Evolutionary conservation across 1,140 invertebrate species (phyloP).

Genomic region (Neuroterus valhalla): DNA sequence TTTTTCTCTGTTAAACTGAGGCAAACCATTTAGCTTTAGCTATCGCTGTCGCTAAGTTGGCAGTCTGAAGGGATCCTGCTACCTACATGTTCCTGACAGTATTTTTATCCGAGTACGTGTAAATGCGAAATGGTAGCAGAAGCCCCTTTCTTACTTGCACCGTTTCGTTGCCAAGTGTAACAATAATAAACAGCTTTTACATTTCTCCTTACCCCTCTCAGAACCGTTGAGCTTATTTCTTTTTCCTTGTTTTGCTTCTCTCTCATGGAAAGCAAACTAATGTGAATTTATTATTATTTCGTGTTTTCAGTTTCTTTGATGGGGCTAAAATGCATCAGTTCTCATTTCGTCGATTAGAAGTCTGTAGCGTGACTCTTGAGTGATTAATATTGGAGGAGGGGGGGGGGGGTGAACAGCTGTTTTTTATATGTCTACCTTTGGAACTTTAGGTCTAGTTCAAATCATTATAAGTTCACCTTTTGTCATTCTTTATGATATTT

Average conservation of each 20-base stretch:
- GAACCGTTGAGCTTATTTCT: neutral
- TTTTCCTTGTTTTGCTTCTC: neutral
- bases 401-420: too few species aligned
- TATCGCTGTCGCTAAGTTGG: conserved; percentile 8
- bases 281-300: too few species aligned
- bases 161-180: conserved; percentile 25
- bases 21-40: neutral
- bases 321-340: too few species aligned
- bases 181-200: conserved; percentile 30
- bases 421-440: too few species aligned
- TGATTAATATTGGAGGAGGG: too few species aligned
- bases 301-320: too few species aligned
- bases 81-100: conserved; percentile 24
- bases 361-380: too few species aligned
- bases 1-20: neutral
- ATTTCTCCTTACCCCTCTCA: conserved; percentile 7
- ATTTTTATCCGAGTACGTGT: conserved; percentile 15
- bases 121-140: conserved; percentile 19
- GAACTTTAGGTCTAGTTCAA: too few species aligned
- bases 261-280: too few species aligned
- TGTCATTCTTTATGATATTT: too few species aligned
- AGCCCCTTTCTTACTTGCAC: conserved; percentile 20
- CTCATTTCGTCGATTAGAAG: too few species aligned
- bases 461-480: too few species aligned
- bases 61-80: neutral